Conservation (phyloP, 2,797 vertebrate species). For the Poeciliopsis presidionis region DNA sequence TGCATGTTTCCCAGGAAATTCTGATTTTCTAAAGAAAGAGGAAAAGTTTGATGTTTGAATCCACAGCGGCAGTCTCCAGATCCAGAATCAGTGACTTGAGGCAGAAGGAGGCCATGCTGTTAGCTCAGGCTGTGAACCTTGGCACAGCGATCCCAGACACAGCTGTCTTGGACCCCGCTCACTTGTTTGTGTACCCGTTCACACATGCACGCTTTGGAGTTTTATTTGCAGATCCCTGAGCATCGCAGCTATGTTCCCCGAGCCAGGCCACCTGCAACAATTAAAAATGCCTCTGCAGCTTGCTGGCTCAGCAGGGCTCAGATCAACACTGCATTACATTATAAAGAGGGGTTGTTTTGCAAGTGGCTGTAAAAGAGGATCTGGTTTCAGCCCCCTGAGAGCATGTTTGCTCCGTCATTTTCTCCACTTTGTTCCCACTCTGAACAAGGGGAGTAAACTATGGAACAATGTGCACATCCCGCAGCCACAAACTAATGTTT, state of each 20-base stretch:
- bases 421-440: constrained; percentile 39
- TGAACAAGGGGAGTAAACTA: constrained; percentile 24
- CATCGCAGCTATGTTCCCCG: constrained; percentile 70
- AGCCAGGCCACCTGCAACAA: constrained; percentile 79
- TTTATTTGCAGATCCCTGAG: constrained; percentile 77
- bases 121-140: constrained; percentile 62
- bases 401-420: constrained; percentile 17
- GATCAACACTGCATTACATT: constrained; percentile 68
- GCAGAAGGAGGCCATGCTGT: constrained; percentile 58
- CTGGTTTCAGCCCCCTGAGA: constrained; percentile 50
- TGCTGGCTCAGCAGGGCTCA: constrained; percentile 66
- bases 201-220: constrained; percentile 76
- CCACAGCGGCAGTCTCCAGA: constrained; percentile 29
- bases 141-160: constrained; percentile 53
- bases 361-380: constrained; percentile 57
- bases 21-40: not conserved
- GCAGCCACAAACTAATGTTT: constrained; percentile 16
- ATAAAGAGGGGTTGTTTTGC: constrained; percentile 67
- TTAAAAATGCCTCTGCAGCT: constrained; percentile 73
- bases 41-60: not conserved
- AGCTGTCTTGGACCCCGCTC: constrained; percentile 71
- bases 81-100: constrained; percentile 37
- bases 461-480: constrained; percentile 13
- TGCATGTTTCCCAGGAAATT: not conserved
- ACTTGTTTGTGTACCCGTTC: constrained; percentile 75